Evolutionary conservation across 2,113 vertebrate species (phyloP), one percentile per base, ranked within the genome.

Genomic region (Mobula hypostoma): DNA sequence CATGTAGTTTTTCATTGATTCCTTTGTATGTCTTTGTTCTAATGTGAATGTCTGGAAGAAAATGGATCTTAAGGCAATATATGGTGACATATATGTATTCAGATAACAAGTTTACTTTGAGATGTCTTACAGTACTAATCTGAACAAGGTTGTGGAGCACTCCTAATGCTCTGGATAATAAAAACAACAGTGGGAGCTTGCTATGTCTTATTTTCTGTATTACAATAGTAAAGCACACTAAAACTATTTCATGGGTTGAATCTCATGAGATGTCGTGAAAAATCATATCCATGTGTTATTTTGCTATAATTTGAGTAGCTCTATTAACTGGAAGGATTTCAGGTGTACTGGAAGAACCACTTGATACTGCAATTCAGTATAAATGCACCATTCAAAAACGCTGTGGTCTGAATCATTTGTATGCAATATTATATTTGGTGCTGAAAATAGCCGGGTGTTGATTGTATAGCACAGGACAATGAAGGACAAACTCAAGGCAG

Each of bases 401-500:
- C 58, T 88, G 85, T 19, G n/a, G 61, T 32, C 58, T 88, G 85
- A 32, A 63, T 66, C 58, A 63, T 29, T 66, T 29, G 66, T 88
- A 63, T 66, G 58, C 58, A 88, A 32, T 32, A 63, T 88, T 61
- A n/a, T 17, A 66, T 88, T 88, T 58, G 85, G 85, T n/a, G 85
- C 29, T 88, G 85, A 66, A 88, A 88, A 87, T 87, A 32, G 85
- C 29, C 85, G n/a, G 85, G 58, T 17, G 58, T 87, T 87, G 58
- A n/a, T 27, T 17, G 58, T 63, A 66, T 66, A 17, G 58, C 63
- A 66, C 29, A 88, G 58, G 85, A 88, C 48, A 83, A 29, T 63
- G 85, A 88, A 88, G 61, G 85, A 58, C 85, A 88, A 88, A 61
- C 29, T 63, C 58, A 63, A 88, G 85, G 85, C 85, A 88, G 12